Percentiles rank a stretch among this genome's conserved stretches.
phyloP scores from a whole-genome alignment of 1,140 invertebrate genomes.

The Hycleus cichorii region DNA sequence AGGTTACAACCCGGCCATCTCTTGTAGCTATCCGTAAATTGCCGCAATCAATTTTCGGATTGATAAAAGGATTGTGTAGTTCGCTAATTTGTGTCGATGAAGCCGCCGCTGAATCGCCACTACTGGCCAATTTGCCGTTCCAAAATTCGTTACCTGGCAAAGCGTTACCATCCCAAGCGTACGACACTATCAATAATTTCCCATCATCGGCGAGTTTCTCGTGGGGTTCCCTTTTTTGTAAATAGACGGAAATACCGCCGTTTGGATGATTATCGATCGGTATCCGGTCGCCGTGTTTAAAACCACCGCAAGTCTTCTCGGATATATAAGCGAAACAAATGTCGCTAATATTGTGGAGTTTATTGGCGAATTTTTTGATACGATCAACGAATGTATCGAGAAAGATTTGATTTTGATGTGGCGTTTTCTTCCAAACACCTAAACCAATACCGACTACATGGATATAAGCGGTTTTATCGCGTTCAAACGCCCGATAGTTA shows the following conservation, averaged over 20 bases:
- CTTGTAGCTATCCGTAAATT: slow-evolving; percentile 25
- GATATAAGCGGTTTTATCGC: slow-evolving; percentile 31
- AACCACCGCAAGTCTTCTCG: slow-evolving; percentile 21
- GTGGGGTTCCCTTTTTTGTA: slow-evolving; percentile 43
- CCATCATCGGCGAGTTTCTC: slow-evolving; percentile 30
- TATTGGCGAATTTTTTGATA: slow-evolving; percentile 26
- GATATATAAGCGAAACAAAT: slow-evolving; percentile 44
- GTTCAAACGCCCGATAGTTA: slow-evolving; percentile 29
- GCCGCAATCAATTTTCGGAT: slow-evolving; percentile 28
- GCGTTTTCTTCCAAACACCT: slow-evolving; percentile 45
- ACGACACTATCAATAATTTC: slow-evolving; percentile 55
- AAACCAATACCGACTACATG: slow-evolving; percentile 44
- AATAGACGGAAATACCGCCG: slow-evolving; percentile 43
- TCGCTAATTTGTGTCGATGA: slow-evolving; percentile 51
- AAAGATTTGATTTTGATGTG: slow-evolving; percentile 44
- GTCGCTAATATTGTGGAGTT: slow-evolving; percentile 41
- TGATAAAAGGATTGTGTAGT: slow-evolving; percentile 52
- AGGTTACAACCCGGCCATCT: slow-evolving; percentile 12
- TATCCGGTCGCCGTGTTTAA: slow-evolving; percentile 21
- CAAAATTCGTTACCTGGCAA: slow-evolving; percentile 57
- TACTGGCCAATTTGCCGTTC: slow-evolving; percentile 38
- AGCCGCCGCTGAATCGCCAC: slow-evolving; percentile 57
- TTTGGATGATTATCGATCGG: slow-evolving; percentile 22
- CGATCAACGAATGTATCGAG: slow-evolving; percentile 42
- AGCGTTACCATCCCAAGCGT: slow-evolving; percentile 61